Conservation (phyloP, 2,888 invertebrate genomes). For the Flexamia atlantica region DNA sequence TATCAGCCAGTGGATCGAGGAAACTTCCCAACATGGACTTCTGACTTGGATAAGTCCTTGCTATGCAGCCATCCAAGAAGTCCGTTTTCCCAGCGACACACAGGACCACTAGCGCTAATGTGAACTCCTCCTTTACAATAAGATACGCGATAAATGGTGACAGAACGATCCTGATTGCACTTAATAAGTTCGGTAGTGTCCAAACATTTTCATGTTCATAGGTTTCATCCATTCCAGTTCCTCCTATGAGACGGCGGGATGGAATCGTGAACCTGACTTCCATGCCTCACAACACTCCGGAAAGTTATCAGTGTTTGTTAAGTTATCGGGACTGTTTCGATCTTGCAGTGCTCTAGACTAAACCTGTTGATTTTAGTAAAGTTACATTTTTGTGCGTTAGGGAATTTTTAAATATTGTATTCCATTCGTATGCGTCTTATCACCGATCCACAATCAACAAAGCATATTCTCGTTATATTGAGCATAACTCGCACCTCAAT, state of each 20-base stretch:
- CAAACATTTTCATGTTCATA: conserved; percentile 89
- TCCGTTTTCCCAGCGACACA: conserved; percentile 94
- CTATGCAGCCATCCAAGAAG: conserved; percentile 97
- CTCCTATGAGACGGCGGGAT: not conserved
- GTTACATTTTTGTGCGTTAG: too few relatives aligned
- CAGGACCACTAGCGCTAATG: conserved; percentile 88
- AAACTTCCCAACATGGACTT: conserved; percentile 96
- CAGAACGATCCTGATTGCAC: conserved; percentile 88
- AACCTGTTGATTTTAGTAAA: not conserved
- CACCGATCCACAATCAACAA: too few relatives aligned
- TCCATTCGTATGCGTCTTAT: too few relatives aligned
- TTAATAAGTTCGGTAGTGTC: conserved; percentile 96
- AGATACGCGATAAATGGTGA: conserved; percentile 95
- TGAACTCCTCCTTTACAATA: conserved; percentile 89
- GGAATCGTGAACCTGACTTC: conserved; percentile 29
- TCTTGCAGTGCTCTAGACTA: not conserved
- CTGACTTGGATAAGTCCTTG: conserved; percentile 93
- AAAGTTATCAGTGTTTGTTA: conserved; percentile 13
- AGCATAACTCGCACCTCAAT: too few relatives aligned
- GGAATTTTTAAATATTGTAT: too few relatives aligned
- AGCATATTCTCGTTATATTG: too few relatives aligned
- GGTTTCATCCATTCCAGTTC: not conserved
- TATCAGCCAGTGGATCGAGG: conserved; percentile 98
- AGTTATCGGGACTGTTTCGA: not conserved
- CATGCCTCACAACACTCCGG: not conserved